A percentile compares a stretch with the other conserved stretches of the same genome.
phyloP scores from a whole-genome alignment of 2,113 vertebrate species.

The Apistogramma diplotaenia region DNA sequence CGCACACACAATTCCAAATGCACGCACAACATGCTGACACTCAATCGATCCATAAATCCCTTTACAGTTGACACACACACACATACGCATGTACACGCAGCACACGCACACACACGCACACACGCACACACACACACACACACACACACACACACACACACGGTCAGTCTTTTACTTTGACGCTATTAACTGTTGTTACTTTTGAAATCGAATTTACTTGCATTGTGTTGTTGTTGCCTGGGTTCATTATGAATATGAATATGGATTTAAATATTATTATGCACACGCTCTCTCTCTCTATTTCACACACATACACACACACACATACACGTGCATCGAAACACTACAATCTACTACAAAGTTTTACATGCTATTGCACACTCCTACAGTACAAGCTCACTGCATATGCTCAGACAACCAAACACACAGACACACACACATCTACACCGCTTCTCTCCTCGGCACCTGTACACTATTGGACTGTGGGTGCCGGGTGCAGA shows the following conservation, averaged over 20 bases:
- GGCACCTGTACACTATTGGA: constrained; percentile 41
- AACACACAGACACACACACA: constrained; percentile 14
- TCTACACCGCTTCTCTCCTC: constrained; percentile 53
- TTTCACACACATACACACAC: background rate
- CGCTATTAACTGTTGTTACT: constrained; percentile 73
- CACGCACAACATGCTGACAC: constrained; percentile 32
- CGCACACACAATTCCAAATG: constrained; percentile 17
- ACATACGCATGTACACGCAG: background rate
- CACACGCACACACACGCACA: constrained; percentile 20
- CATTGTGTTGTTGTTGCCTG: constrained; percentile 73
- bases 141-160: constrained; percentile 10
- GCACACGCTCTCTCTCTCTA: constrained; percentile 11
- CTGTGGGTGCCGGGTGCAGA: constrained; percentile 45
- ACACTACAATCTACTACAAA: background rate
- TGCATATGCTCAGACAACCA: constrained; percentile 6
- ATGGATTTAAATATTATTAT: constrained; percentile 55
- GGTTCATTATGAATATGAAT: constrained; percentile 64
- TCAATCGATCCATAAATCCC: constrained; percentile 39
- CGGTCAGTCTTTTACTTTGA: constrained; percentile 58
- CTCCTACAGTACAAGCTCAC: background rate
- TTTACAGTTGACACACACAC: constrained; percentile 21
- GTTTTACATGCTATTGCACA: background rate
- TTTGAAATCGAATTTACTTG: constrained; percentile 68
- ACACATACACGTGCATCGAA: background rate
- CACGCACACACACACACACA: constrained; percentile 15